These are phyloP conservation scores for Plumapathes pennacea DNA, from an alignment of 92 coral and sea anemone genomes.

Conservation along the genomic window DNA sequence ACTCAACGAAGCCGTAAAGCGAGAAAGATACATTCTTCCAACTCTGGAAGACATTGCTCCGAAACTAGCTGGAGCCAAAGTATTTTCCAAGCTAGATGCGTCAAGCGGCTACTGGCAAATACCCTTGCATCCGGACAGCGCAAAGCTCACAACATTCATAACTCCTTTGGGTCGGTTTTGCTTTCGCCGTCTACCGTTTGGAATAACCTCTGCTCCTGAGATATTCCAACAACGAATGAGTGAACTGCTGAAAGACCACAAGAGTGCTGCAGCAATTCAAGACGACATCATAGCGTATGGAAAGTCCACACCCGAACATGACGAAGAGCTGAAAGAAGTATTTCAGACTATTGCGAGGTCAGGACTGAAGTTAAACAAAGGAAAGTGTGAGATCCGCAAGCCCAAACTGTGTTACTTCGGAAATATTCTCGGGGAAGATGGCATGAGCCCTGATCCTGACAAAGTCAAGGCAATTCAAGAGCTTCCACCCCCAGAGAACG, in stretches of 20 bases:
- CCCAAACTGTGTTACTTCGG: too few relatives aligned
- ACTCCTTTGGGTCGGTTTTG: conserved; percentile 37
- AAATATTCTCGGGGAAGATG: background rate
- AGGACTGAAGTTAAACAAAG: conserved; percentile 37
- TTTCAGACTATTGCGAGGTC: conserved; percentile 23
- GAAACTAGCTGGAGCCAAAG: conserved; percentile 27
- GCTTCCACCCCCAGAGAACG: background rate
- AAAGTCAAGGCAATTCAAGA: conserved; percentile 4
- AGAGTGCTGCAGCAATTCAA: conserved; percentile 26
- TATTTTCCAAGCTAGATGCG: conserved; percentile 34
- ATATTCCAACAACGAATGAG: conserved; percentile 35
- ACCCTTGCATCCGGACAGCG: conserved; percentile 19
- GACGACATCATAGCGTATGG: conserved; percentile 41
- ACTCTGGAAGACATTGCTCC: conserved; percentile 38
- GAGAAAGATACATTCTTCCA: conserved; percentile 49
- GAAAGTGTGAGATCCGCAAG: conserved; percentile 52
- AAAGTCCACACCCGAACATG: conserved; percentile 27
- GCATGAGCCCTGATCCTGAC: conserved; percentile 2
- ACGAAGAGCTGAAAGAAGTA: conserved; percentile 1
- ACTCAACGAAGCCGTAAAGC: conserved; percentile 45
- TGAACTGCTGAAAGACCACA: conserved; percentile 24
- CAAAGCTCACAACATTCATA: conserved; percentile 31
- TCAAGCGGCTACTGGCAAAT: conserved; percentile 39
- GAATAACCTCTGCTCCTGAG: conserved; percentile 17
- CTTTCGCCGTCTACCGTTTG: conserved; percentile 18